Percentiles rank a stretch among this genome's conserved stretches.
Conservation (phyloP, 2,113 vertebrate species). For the Aegithalos caudatus region DNA sequence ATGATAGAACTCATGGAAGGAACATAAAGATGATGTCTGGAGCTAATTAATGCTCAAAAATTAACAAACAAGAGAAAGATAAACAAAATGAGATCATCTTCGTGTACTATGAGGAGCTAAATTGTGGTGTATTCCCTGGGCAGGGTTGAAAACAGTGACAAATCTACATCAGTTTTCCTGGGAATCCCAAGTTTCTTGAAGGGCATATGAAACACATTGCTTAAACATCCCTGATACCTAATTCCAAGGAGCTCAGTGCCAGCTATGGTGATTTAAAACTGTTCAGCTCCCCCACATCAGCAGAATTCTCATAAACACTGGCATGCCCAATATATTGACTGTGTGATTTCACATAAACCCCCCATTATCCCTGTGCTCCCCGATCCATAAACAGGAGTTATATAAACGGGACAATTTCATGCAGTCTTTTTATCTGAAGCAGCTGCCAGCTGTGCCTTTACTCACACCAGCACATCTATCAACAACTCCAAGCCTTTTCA, state of each 20-base stretch:
- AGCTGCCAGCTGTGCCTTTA: constrained; percentile 18
- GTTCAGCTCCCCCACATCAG: fast-evolving
- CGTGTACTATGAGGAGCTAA: not conserved
- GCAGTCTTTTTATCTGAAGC: not conserved
- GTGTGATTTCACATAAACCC: not conserved
- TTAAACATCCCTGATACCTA: not conserved
- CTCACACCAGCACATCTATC: constrained; percentile 18
- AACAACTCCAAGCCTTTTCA: not conserved
- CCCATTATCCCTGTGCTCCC: not conserved
- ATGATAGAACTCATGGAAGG: not conserved
- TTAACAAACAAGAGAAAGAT: not conserved
- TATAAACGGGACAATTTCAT: constrained; percentile 9
- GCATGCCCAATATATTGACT: not conserved
- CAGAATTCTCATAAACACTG: not conserved
- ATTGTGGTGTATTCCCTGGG: not conserved
- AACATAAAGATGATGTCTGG: not conserved
- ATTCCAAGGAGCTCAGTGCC: not conserved
- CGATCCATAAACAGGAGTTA: not conserved
- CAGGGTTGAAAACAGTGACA: not conserved
- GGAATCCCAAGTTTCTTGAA: not conserved
- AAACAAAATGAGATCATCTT: not conserved
- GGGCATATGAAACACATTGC: not conserved
- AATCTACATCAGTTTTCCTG: not conserved
- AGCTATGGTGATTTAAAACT: not conserved
- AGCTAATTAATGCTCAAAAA: not conserved